A percentile compares a stretch with the other conserved stretches of the same genome.
Evolutionary conservation across 2,797 vertebrate species (phyloP).

Genomic region (Pempheris klunzingeri): DNA sequence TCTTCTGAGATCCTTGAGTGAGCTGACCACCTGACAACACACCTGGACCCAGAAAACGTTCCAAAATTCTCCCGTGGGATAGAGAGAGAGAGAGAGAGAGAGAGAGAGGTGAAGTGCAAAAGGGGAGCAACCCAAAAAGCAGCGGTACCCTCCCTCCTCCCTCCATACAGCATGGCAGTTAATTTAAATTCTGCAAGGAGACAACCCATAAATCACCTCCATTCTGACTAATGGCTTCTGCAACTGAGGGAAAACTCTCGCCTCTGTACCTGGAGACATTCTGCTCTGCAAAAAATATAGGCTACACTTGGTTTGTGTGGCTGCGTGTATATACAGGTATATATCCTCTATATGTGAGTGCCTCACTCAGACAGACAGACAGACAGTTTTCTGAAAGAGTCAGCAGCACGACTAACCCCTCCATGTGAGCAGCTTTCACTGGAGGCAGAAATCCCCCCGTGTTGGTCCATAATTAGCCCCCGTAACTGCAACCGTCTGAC

Average conservation of each 20-base stretch:
- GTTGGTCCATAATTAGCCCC: slow-evolving; percentile 79
- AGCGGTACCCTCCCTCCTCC: slow-evolving; percentile 60
- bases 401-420: slow-evolving; percentile 73
- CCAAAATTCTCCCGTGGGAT: slow-evolving; percentile 70
- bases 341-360: slow-evolving; percentile 22
- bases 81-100: slow-evolving; percentile 28
- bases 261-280: slow-evolving; percentile 81
- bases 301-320: slow-evolving; percentile 50
- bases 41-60: slow-evolving; percentile 66
- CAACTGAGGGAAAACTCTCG: slow-evolving; percentile 84
- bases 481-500: slow-evolving; percentile 68
- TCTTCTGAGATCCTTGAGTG: slow-evolving; percentile 44
- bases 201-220: slow-evolving; percentile 89
- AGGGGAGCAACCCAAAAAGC: slow-evolving; percentile 74
- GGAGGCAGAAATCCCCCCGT: slow-evolving; percentile 74
- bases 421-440: slow-evolving; percentile 64
- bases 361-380: slow-evolving; percentile 66
- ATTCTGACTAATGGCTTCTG: slow-evolving; percentile 89
- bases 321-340: slow-evolving; percentile 1
- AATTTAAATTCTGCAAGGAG: slow-evolving; percentile 88
- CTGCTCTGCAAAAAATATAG: slow-evolving; percentile 74
- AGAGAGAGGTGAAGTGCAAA: slow-evolving; percentile 69
- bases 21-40: slow-evolving; percentile 73
- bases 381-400: slow-evolving; percentile 76
- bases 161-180: slow-evolving; percentile 80